Conservation (phyloP, 2,797 vertebrate genomes). For the Amblyraja radiata region DNA sequence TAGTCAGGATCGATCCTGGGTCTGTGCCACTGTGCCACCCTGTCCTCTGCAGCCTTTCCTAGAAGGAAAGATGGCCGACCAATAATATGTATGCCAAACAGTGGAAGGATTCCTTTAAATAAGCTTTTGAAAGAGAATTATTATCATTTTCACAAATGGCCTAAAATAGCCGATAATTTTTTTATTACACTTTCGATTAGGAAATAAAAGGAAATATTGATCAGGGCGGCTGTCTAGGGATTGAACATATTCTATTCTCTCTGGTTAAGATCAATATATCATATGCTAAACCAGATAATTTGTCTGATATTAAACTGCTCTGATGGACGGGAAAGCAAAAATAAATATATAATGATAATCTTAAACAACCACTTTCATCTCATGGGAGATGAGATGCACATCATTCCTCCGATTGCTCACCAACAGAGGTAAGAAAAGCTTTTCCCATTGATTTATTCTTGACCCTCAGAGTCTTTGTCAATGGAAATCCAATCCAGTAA, state of each 20-base stretch:
- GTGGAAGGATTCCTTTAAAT: not conserved
- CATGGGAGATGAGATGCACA: not conserved
- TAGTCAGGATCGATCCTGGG: no score
- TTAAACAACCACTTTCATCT: not conserved
- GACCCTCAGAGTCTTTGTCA: slow-evolving; percentile 5
- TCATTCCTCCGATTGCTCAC: not conserved
- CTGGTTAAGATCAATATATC: not conserved
- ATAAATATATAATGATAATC: not conserved
- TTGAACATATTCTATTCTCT: not conserved
- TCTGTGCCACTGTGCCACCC: no score
- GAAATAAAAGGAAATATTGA: not conserved
- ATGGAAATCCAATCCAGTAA: not conserved
- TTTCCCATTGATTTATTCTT: not conserved
- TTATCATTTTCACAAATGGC: not conserved
- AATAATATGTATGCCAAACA: not conserved
- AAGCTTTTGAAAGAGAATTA: not conserved
- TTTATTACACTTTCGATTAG: not conserved
- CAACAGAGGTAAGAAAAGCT: not conserved
- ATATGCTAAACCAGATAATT: not conserved
- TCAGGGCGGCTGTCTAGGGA: not conserved
- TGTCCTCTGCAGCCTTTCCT: no score
- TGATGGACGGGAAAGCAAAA: not conserved
- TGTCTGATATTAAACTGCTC: not conserved
- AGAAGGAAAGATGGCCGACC: not conserved
- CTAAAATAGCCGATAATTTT: not conserved